Conservation (phyloP, 1,140 invertebrate genomes). For the Sycobia sp. region DNA sequence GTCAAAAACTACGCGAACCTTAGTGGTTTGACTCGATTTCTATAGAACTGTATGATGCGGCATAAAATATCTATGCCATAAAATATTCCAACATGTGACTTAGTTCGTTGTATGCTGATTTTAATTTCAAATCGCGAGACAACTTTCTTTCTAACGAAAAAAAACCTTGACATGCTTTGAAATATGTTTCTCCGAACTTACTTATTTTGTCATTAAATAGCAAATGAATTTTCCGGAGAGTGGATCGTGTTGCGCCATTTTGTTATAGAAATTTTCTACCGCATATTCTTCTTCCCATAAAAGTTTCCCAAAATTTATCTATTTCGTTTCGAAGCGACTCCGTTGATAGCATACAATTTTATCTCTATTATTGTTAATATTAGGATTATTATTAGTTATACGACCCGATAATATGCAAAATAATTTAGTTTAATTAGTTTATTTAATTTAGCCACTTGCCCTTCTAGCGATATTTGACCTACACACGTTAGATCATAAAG, state of each 20-base stretch:
- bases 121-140: not conserved
- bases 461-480: not conserved
- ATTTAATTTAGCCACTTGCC: not conserved
- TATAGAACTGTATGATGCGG: not conserved
- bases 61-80: not conserved
- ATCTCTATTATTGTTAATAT: no score
- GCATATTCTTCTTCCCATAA: not conserved
- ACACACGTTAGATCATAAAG: slow-evolving; percentile 23
- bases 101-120: not conserved
- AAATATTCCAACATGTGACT: not conserved
- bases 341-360: no score
- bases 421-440: not conserved
- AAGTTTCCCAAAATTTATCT: not conserved
- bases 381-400: not conserved
- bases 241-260: not conserved
- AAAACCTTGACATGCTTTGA: not conserved
- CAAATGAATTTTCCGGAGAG: not conserved
- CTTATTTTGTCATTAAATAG: not conserved
- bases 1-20: not conserved
- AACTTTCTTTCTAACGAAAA: not conserved
- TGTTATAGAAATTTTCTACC: not conserved
- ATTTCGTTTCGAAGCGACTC: not conserved
- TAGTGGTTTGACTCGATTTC: not conserved
- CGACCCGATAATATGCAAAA: not conserved
- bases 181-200: no score